Evolutionary conservation across 64 coral and sea anemone species (phyloP), one percentile per base, ranked within the genome.

Genomic region (Platygyra sinensis): DNA sequence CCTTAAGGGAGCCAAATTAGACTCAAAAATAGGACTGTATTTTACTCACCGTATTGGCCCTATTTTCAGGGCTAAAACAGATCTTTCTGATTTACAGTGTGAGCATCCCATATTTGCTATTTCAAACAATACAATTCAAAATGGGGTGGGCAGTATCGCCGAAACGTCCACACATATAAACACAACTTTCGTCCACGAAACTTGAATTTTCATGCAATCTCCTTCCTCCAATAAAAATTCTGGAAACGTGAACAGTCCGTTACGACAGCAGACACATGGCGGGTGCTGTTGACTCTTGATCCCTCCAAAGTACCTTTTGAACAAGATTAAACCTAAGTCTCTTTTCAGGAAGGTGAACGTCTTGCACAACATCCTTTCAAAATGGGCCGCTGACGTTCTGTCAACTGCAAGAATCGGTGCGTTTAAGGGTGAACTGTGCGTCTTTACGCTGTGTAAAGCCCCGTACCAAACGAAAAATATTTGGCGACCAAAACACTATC

Each of bases 291-390:
- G 64, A 90, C 25, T 95, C 94, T 72, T 1, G 33, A 36, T 36
- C 94, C 94, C 30, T 92, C 94, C 27, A 95, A 77, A 0, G 94
- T 81, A 89, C 29, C 94, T 90, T 32, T 86, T 86, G 22, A 96
- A 92, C 39, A 96, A 80, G 11, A 24, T 73, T 11, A 86, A 89
- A 11, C 89, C 62, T 59, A 93, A 22, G 17, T 96, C 87, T 31
- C 89, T 81, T 63, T 89, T 93, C 28, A 96, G 80, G 59, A 86
- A 96, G 16, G 78, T 71, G 52, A 86, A 86, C 1, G 80, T 75
- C 69, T 92, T 89, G 42, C 90, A 87, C 11, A 96, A 75, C 80
- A 88, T 92, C 5, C 94, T 65, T 61, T 91, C 90, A 67, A 93
- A 88, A 73, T 96, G 90, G 17, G 94, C 94, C 7, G 82, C 67